Percentiles rank a stretch among this genome's conserved stretches.
Evolutionary conservation across 2,797 vertebrate species (phyloP).

Genomic region (Tachyglossus aculeatus): DNA sequence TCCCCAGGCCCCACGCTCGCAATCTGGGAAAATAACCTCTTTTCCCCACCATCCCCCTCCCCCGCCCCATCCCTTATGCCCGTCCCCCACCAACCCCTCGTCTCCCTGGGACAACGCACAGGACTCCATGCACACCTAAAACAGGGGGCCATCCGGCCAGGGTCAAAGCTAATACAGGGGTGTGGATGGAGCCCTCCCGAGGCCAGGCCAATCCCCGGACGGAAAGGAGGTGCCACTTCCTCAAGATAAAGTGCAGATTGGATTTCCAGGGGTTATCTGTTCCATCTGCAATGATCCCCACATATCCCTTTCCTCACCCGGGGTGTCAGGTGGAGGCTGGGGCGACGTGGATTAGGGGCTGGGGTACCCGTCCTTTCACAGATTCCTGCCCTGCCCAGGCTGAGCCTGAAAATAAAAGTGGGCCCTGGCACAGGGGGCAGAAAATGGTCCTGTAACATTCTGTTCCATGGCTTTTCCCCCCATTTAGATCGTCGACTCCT

Average conservation of each 20-base stretch:
- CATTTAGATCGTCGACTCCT: too few species aligned
- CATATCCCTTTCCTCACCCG: not conserved
- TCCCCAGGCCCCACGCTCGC: constrained; percentile 1
- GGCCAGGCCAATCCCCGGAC: too few species aligned
- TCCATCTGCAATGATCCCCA: not conserved
- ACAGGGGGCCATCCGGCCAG: not conserved
- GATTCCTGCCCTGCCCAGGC: not conserved
- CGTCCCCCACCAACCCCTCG: constrained; percentile 9
- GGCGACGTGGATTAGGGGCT: not conserved
- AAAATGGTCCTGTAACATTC: too few species aligned
- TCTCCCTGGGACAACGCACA: constrained; percentile 27
- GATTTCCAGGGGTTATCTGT: not conserved
- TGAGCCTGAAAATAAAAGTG: not conserved
- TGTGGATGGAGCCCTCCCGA: too few species aligned
- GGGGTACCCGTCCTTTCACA: not conserved
- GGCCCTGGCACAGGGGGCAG: too few species aligned
- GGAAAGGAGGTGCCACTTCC: too few species aligned
- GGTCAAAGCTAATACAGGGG: not conserved
- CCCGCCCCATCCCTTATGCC: constrained; percentile 4
- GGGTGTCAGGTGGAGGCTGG: not conserved
- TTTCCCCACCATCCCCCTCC: constrained; percentile 24
- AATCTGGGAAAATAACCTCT: constrained; percentile 23
- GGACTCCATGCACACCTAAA: constrained; percentile 56
- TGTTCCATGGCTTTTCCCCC: too few species aligned
- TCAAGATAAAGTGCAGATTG: not conserved